Base-by-base conservation (phyloP, 2,113 vertebrate species). In the Phrynosoma blainvillii region DNA sequence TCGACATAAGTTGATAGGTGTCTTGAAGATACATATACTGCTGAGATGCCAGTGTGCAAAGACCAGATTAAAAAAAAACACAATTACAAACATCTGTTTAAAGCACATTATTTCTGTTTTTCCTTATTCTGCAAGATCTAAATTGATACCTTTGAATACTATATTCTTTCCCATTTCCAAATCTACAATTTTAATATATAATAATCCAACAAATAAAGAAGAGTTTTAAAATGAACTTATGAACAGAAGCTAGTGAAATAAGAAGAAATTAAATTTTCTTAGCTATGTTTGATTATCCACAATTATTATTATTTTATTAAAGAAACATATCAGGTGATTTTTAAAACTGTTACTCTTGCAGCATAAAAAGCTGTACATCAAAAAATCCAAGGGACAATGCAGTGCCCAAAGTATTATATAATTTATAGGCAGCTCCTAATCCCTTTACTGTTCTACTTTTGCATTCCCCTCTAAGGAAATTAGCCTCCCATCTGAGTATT, bases 401-500 rank as follows among this genome's bases (percentile, higher is more conserved):
- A 47, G 40, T 16, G 56, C 66, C 75, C 36, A 78, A 32, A 5
- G 42, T 78, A 59, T 68, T 86, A 14, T 59, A 86, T 77, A 66
- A 78, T 86, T 78, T 78, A 78, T 78, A 36, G 42, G 76, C 76
- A 71, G 13, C 12, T 13, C 36, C 74, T 87, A 40, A 40, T 54
- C 65, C 30, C 23, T 92, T 56, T 13, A 30, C 40, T 87, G 65
- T 73, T 92, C 75, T 90, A 86, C 0, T 70, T 84, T 52, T 86
- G 76, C 84, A 1, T 1, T 0, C 54, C 78, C 36, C 52, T 42
- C 77, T 83, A 1, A 89, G 42, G 66, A 71, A 89, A 84, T 65
- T 9, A 70, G 62, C 6, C 36, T 89, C 93, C 71, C 36, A 84
- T 4, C 27, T 89, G 92, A 92, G 93, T 5, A 84, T 52, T 10